These are phyloP conservation scores for Plecturocebus donacophilus DNA, from an alignment of 2,113 vertebrate genomes.

Conservation along the genomic window DNA sequence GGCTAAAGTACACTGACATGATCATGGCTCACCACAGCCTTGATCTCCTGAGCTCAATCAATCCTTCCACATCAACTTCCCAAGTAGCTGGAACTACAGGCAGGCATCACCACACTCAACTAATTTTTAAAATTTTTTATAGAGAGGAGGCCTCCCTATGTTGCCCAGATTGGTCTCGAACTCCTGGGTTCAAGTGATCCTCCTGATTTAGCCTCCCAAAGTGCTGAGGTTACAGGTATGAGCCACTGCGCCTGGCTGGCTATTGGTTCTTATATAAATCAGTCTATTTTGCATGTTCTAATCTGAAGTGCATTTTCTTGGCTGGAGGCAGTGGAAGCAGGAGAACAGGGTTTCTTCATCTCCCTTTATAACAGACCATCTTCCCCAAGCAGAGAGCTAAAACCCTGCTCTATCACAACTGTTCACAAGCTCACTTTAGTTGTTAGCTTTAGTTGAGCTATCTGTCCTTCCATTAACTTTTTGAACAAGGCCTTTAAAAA, in stretches of 20 bases:
- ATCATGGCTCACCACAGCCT: no score
- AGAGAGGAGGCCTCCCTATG: no score
- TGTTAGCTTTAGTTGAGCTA: conserved; percentile 16
- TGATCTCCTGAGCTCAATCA: no score
- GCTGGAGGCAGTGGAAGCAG: neutral
- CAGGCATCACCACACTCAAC: no score
- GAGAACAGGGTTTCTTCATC: neutral
- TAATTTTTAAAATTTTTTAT: no score
- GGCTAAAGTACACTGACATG: no score
- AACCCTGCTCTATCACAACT: neutral
- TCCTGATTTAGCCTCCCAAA: no score
- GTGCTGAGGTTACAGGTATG: no score
- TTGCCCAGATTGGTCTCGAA: no score
- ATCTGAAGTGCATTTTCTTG: conserved; percentile 36
- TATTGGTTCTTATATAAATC: neutral
- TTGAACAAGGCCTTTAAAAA: conserved; percentile 36
- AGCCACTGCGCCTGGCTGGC: neutral
- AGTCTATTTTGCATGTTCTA: neutral
- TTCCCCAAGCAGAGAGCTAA: neutral
- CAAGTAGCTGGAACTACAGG: no score
- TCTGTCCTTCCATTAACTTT: neutral
- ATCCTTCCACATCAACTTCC: no score
- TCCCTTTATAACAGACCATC: neutral
- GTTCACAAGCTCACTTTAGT: neutral
- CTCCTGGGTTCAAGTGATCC: no score